Percentiles rank a stretch among this genome's conserved stretches.
Evolutionary conservation across 2,888 invertebrate genomes (phyloP).

Genomic region (Pristionchus japonicus): DNA sequence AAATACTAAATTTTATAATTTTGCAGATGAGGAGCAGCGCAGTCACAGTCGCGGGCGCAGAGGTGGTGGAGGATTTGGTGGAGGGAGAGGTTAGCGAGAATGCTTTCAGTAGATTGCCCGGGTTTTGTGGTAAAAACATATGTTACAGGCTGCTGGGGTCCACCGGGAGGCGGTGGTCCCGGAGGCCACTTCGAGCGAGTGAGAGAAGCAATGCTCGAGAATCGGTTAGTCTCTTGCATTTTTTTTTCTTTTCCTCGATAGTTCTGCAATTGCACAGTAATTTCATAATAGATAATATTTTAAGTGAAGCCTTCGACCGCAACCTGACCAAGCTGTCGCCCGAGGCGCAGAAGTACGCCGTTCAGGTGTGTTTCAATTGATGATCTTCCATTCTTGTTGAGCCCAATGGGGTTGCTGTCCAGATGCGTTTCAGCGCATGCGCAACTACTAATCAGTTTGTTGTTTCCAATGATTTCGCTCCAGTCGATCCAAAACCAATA

Average conservation of each 20-base stretch:
- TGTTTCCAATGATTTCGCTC: too few species aligned
- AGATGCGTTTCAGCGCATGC: too few species aligned
- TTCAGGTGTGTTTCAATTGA: neutral
- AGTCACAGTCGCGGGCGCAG: neutral
- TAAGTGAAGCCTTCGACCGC: conserved; percentile 1
- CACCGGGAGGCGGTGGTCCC: neutral
- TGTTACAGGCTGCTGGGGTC: neutral
- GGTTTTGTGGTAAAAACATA: neutral
- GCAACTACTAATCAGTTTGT: too few species aligned
- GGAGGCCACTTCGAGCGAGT: conserved; percentile 14
- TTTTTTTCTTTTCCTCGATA: neutral
- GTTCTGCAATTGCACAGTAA: too few species aligned
- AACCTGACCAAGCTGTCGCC: neutral
- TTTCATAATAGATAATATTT: neutral
- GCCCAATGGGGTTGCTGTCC: too few species aligned
- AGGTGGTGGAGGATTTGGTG: neutral
- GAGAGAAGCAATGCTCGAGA: neutral
- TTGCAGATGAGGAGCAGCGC: conserved; percentile 8
- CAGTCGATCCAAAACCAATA: neutral
- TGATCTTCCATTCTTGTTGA: too few species aligned
- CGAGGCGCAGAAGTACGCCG: conserved; percentile 38
- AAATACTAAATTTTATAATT: neutral
- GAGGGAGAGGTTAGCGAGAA: neutral
- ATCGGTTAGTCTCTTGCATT: neutral
- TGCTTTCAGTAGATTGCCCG: neutral